A percentile compares a stretch with the other conserved stretches of the same genome.
These are phyloP conservation scores for Pemphredon lugubris DNA, from an alignment of 2,888 invertebrate genomes.

Conservation along the genomic window DNA sequence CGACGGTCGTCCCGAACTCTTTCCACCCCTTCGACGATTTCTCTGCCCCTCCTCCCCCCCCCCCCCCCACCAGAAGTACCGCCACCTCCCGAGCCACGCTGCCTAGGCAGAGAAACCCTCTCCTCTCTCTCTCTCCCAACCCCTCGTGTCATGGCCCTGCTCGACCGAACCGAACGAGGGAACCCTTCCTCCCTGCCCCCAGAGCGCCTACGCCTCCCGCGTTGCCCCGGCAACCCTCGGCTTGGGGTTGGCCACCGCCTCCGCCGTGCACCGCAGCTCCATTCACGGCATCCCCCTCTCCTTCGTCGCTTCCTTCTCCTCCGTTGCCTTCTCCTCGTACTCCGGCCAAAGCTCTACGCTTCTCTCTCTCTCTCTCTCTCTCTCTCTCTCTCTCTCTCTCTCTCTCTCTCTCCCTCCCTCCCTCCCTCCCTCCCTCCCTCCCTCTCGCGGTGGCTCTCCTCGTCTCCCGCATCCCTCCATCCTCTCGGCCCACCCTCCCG, in stretches of 20 bases:
- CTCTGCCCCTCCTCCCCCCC: slow-evolving; percentile 21
- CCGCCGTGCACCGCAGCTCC: slow-evolving; percentile 75
- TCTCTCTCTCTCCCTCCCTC: slow-evolving; percentile 73
- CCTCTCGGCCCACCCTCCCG: slow-evolving; percentile 67
- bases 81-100: slow-evolving; percentile 60
- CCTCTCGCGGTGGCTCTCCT: slow-evolving; percentile 20
- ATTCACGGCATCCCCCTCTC: slow-evolving; percentile 75
- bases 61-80: slow-evolving; percentile 58
- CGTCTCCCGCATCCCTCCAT: slow-evolving; percentile 56
- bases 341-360: slow-evolving; percentile 40
- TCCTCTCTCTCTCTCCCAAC: slow-evolving; percentile 53
- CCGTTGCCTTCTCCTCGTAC: slow-evolving; percentile 62
- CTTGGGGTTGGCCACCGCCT: slow-evolving; percentile 79
- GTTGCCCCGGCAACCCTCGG: slow-evolving; percentile 79
- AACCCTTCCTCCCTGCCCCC: slow-evolving; percentile 66
- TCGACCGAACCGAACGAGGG: slow-evolving; percentile 66
- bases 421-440: slow-evolving; percentile 24
- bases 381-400: slow-evolving; percentile 11
- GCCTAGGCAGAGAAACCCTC: slow-evolving; percentile 47
- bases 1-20: slow-evolving; percentile 44
- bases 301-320: slow-evolving; percentile 40
- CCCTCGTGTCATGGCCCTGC: slow-evolving; percentile 60
- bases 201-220: slow-evolving; percentile 76
- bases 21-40: slow-evolving; percentile 25
- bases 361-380: slow-evolving; percentile 25